Evolutionary conservation across 2,113 vertebrate genomes (phyloP), one percentile per base, ranked within the genome.

Genomic region (Campylomormyrus numenius): DNA sequence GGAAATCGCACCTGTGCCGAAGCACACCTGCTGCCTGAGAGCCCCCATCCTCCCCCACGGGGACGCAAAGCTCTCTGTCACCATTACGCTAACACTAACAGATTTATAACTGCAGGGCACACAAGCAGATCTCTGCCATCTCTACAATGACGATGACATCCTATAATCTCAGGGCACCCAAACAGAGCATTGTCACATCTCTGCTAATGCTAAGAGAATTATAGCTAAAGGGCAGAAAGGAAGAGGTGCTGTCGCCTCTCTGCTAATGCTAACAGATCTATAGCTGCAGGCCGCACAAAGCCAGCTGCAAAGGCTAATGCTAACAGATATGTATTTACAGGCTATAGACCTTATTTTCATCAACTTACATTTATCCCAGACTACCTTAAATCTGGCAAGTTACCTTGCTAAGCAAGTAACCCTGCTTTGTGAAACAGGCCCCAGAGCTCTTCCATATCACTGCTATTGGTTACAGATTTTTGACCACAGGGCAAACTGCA

Each of bases 1-100:
- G 87, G n/a, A 58, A 90, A 91, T 91, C n/a, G 89, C 87, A 92
- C 90, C 92, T 93, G 93, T 89, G 46, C n/a, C 49, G 58, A 87
- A 35, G 88, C 45, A 31, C 83, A 90, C 56, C 50, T 9, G 80
- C 66, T 21, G 50, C 39, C 92, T 92, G 88, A 91, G 39, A 8
- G 77, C 24, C 21, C 24, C 42, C n/a, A 21, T 5, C 80, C 35
- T 39, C 19, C 39, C 42, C 80, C 35, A 48, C 7, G 19, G 42
- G 80, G 80, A 84, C 9, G 17, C 39, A 48, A 45, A 84, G 80
- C 70, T 42, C 53, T 35, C 89, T 89, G 52, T 49, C 85, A 89
- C 88, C 85, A 13, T 45, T 13, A 46, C 10, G 39, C 80, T 84
- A 84, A 48, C 8, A 21, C 80, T 84, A 84, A 84, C 80, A 84